phyloP scores from a whole-genome alignment of 1,140 invertebrate genomes.

The Scaptomyza graminum region DNA sequence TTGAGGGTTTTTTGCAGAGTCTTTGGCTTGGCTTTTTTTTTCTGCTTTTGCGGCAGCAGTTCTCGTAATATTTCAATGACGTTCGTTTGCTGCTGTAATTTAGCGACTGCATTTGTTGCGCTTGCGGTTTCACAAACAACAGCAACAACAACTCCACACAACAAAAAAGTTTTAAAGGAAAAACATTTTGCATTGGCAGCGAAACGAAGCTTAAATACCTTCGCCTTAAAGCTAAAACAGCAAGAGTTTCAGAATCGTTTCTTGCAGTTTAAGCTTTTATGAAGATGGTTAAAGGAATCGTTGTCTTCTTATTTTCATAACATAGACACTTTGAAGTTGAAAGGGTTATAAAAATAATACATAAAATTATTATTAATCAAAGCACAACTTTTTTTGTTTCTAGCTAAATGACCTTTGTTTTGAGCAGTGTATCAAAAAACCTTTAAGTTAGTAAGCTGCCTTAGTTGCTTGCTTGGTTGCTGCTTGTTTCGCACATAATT shows the following conservation, averaged over 20 bases:
- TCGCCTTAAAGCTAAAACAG: background rate
- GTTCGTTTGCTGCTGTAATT: slow-evolving; percentile 56
- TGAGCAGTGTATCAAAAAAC: slow-evolving; percentile 6
- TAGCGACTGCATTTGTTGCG: slow-evolving; percentile 72
- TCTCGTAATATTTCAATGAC: slow-evolving; percentile 66
- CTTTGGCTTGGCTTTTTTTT: slow-evolving; percentile 25
- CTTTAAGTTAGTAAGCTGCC: slow-evolving; percentile 28
- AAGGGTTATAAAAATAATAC: too few species aligned
- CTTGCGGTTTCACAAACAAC: slow-evolving; percentile 57
- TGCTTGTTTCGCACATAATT: slow-evolving; percentile 58
- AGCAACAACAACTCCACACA: slow-evolving; percentile 5
- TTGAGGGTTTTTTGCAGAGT: slow-evolving; percentile 26
- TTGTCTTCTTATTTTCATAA: too few species aligned
- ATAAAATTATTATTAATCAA: too few species aligned
- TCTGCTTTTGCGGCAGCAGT: slow-evolving; percentile 21
- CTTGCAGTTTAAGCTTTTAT: too few species aligned
- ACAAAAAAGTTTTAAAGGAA: too few species aligned
- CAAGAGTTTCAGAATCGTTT: too few species aligned
- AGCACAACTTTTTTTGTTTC: too few species aligned
- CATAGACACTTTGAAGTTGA: too few species aligned
- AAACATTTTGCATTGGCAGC: too few species aligned
- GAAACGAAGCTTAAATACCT: slow-evolving; percentile 19
- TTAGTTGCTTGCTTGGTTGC: slow-evolving; percentile 13
- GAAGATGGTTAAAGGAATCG: too few species aligned
- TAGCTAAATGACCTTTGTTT: background rate